These are phyloP conservation scores for Ectemnius lituratus DNA, from an alignment of 2,888 invertebrate genomes.

Conservation along the genomic window DNA sequence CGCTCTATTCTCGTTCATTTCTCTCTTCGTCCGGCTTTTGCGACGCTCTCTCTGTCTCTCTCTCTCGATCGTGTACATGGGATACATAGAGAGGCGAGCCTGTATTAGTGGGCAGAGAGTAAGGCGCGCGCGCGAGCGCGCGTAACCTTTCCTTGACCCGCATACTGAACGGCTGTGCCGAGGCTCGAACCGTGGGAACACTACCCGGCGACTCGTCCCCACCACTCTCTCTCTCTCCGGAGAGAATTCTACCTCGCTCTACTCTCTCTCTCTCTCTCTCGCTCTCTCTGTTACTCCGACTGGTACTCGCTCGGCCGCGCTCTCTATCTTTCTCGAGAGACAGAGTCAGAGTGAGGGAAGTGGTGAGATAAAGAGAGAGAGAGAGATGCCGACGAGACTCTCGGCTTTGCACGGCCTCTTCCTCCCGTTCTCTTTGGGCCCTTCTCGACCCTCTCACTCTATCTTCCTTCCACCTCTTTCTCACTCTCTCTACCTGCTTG, in stretches of 20 bases:
- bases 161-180: slow-evolving; percentile 82
- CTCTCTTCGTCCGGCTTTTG: slow-evolving; percentile 2
- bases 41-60: too few species aligned
- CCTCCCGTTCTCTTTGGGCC: slow-evolving; percentile 47
- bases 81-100: slow-evolving; percentile 37
- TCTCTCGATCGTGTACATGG: neutral
- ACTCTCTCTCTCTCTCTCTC: too few species aligned
- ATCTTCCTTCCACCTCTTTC: too few species aligned
- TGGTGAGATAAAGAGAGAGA: too few species aligned
- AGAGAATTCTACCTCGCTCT: slow-evolving; percentile 58
- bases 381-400: too few species aligned
- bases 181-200: slow-evolving; percentile 82
- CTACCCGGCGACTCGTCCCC: slow-evolving; percentile 76
- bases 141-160: slow-evolving; percentile 83
- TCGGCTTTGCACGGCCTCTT: slow-evolving; percentile 43
- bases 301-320: too few species aligned
- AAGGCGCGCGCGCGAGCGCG: slow-evolving; percentile 66
- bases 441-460: neutral
- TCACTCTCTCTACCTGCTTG: neutral
- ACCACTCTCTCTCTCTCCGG: slow-evolving; percentile 56
- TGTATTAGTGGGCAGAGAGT: slow-evolving; percentile 67
- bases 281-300: too few species aligned
- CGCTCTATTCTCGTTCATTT: slow-evolving; percentile 25
- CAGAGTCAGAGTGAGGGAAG: too few species aligned
- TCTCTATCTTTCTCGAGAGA: too few species aligned